Base-by-base conservation (phyloP, 2,113 vertebrate genomes). In the Myxocyprinus asiaticus region DNA sequence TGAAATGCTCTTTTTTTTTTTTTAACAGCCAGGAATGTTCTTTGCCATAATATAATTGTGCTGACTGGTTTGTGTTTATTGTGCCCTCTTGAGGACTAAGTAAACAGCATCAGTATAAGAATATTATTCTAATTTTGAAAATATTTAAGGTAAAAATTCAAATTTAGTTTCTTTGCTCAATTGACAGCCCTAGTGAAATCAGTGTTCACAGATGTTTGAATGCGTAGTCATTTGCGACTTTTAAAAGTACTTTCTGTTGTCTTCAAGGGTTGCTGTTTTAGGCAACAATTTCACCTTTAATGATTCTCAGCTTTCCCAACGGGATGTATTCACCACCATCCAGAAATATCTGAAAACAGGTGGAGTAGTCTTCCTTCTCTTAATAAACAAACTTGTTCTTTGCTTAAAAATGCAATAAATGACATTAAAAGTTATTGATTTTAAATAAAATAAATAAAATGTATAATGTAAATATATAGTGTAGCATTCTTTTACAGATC, bases 321-420 rank as follows among this genome's bases (percentile, higher is more conserved):
- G 2, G 0, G 85, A 82, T 75, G 80, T 80, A 9, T 86, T 76
- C 11, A 12, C 76, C n/a, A 72, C 61, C 51, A 80, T 86, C 59
- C 80, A 66, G 61, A 77, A 12, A 22, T 86, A 86, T 61, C 85
- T 86, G 15, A 77, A 50, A 50, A 51, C 59, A 55, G 81, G 84
- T 83, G 33, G 83, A 62, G 5, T 45, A 3, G 10, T 33, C 15
- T 9, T 68, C 33, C 17, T 51, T 4, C 11, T 3, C 4, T 63
- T 63, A 1, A 10, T 55, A 12, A 55, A 12, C 51, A 55, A 55
- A 55, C 11, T 9, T 3, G 12, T 53, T 53, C 4, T 11, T 4
- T 12, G 51, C 9, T 55, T 55, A 5, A 10, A 55, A 55, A 5
- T 6, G 4, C 1, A 12, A 4, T 55, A 12, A 10, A 55, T 10